These are phyloP conservation scores for Plebejus melissa DNA, from an alignment of 2,888 invertebrate genomes.

Conservation along the genomic window DNA sequence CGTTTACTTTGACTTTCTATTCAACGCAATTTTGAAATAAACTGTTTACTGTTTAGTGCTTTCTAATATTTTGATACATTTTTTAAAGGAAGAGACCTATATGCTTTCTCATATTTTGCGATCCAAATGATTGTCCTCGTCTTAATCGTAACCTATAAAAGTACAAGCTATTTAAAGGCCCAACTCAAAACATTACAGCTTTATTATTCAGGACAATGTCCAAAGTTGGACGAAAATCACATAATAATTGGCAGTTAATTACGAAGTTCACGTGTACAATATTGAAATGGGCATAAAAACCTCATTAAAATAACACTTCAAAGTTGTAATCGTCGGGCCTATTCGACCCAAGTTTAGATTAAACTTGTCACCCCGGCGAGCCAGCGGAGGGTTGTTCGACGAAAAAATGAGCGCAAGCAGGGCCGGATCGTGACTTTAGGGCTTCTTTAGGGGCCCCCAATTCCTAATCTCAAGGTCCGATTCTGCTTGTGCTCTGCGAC, in stretches of 20 bases:
- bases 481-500: too few relatives aligned
- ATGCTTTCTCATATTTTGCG: too few relatives aligned
- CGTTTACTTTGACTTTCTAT: too few relatives aligned
- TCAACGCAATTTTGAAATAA: too few relatives aligned
- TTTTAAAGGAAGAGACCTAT: too few relatives aligned
- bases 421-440: neutral
- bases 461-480: too few relatives aligned
- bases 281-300: slow-evolving; percentile 54
- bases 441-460: too few relatives aligned
- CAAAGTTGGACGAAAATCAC: neutral
- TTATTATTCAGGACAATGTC: neutral
- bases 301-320: slow-evolving; percentile 72
- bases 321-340: slow-evolving; percentile 67
- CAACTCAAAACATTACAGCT: neutral
- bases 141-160: neutral
- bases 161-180: neutral
- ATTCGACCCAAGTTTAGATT: slow-evolving; percentile 68
- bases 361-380: slow-evolving; percentile 59
- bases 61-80: too few relatives aligned
- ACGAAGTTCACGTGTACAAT: slow-evolving; percentile 49
- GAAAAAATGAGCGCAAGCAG: slow-evolving; percentile 36
- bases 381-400: slow-evolving; percentile 41
- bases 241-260: slow-evolving; percentile 36
- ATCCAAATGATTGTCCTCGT: neutral
- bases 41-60: too few relatives aligned